These are phyloP conservation scores for Otus sunia DNA, from an alignment of 2,113 vertebrate species.

Conservation along the genomic window DNA sequence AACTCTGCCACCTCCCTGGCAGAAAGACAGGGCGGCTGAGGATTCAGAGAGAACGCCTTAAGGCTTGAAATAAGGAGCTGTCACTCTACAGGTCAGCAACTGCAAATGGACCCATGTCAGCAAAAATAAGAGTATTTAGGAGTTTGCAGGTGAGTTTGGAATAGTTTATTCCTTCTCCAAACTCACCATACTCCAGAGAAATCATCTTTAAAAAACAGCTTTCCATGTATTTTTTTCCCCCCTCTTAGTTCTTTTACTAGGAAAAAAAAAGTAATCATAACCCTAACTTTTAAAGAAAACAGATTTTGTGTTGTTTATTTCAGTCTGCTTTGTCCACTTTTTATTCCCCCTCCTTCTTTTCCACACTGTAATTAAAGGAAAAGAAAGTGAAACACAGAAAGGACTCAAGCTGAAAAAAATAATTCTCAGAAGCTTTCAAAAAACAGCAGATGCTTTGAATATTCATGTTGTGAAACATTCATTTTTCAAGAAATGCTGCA, in stretches of 20 bases:
- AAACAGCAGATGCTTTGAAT: neutral
- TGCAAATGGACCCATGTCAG: neutral
- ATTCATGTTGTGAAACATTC: neutral
- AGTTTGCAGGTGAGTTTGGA: neutral
- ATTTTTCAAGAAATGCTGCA: neutral
- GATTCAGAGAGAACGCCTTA: neutral
- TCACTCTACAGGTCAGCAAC: neutral
- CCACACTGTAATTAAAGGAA: neutral
- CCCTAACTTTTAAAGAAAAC: neutral
- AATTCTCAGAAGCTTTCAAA: neutral
- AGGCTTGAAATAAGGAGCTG: conserved; percentile 17
- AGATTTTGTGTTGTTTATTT: neutral
- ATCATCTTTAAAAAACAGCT: neutral
- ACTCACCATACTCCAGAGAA: neutral
- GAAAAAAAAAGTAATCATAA: neutral
- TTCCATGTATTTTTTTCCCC: neutral
- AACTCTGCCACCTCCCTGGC: neutral
- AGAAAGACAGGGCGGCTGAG: neutral
- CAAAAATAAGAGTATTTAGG: neutral
- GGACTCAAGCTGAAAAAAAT: neutral
- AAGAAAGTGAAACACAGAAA: neutral
- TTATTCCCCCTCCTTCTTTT: neutral
- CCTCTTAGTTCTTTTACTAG: neutral
- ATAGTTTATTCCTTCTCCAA: neutral
- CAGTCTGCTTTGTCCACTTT: neutral